Evolutionary conservation across 2,888 invertebrate genomes (phyloP).

Genomic region (Sacculina carcini): DNA sequence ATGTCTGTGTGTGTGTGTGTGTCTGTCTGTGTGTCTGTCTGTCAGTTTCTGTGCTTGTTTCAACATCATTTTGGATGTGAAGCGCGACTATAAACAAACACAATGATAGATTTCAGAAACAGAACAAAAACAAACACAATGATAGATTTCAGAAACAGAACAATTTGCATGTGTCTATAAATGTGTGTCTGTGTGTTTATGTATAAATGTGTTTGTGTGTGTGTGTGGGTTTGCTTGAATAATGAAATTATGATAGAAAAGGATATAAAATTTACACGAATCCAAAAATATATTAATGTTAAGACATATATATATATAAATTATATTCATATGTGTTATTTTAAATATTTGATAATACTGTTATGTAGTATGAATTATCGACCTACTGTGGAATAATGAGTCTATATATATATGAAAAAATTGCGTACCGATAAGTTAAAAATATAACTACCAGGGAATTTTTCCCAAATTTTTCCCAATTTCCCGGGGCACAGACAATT

Average conservation of each 20-base stretch:
- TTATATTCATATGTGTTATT: no score
- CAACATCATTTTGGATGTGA: neutral
- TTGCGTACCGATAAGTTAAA: no score
- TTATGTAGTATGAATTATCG: no score
- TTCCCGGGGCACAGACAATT: no score
- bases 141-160: no score
- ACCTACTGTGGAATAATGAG: no score
- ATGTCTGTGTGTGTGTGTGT: constrained; percentile 1
- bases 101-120: no score
- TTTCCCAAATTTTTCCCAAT: no score
- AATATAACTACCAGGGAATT: no score
- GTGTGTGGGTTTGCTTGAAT: neutral
- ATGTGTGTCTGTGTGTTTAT: neutral
- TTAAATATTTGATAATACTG: no score
- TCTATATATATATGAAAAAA: no score
- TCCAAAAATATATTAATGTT: neutral
- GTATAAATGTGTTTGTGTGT: neutral
- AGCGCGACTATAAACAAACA: neutral
- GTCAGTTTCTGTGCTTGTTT: neutral
- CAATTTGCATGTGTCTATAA: neutral
- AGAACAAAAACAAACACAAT: no score
- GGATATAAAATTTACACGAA: neutral
- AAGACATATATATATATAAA: neutral
- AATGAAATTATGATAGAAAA: neutral
- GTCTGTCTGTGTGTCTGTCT: constrained; percentile 4